phyloP scores from a whole-genome alignment of 1,140 invertebrate genomes.

The Brachionus angularis region DNA sequence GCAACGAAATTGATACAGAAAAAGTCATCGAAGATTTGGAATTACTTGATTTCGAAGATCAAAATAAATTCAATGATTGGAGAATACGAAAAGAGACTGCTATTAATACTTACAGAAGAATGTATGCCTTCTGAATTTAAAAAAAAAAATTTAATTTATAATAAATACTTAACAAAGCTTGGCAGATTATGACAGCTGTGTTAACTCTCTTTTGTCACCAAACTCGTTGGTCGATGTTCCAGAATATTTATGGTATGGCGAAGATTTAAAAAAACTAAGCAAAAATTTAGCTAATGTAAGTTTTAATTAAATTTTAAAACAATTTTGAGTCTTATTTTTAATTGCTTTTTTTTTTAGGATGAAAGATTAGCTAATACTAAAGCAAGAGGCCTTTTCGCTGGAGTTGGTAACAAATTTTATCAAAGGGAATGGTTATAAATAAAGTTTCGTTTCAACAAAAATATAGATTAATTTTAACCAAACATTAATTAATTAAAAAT shows the following conservation, averaged over 20 bases:
- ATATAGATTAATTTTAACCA: too few relatives aligned
- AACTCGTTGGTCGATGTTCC: conserved; percentile 19
- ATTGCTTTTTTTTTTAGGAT: neutral
- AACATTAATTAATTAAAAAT: too few relatives aligned
- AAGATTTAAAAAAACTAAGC: conserved; percentile 6
- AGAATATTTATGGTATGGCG: conserved; percentile 35
- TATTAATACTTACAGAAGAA: conserved; percentile 43
- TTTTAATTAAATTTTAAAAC: neutral
- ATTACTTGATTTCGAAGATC: conserved; percentile 29
- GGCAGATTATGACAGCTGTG: conserved; percentile 6
- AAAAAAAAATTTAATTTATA: neutral
- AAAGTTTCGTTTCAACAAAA: neutral
- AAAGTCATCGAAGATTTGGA: conserved; percentile 42
- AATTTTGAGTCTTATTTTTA: neutral
- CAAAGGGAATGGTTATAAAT: conserved; percentile 26
- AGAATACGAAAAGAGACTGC: conserved; percentile 40
- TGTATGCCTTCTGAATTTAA: neutral
- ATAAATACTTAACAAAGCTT: neutral
- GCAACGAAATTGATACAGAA: conserved; percentile 36
- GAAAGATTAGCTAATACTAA: neutral
- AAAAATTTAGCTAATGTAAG: conserved; percentile 16
- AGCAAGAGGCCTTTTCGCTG: neutral
- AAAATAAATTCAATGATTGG: conserved; percentile 36
- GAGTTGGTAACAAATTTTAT: neutral
- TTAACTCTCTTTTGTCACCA: conserved; percentile 1